Evolutionary conservation across 2,113 vertebrate genomes (phyloP).

Genomic region (Anseranas semipalmata): DNA sequence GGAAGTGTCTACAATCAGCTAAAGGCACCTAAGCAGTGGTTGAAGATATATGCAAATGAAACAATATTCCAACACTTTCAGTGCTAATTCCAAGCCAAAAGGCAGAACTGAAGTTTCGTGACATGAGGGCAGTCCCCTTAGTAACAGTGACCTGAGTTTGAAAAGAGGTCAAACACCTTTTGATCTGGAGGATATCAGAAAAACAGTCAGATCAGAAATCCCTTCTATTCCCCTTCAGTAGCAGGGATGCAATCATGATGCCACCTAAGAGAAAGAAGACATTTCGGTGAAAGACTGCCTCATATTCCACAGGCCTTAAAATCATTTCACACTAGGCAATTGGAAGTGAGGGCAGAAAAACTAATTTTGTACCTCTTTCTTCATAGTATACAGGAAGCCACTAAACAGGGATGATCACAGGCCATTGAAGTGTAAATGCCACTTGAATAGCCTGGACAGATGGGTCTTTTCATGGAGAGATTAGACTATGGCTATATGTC

Average conservation of each 20-base stretch:
- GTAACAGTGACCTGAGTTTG: background rate
- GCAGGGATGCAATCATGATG: background rate
- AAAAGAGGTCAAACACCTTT: background rate
- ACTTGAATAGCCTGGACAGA: slow-evolving; percentile 16
- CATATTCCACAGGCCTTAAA: background rate
- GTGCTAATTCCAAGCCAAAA: background rate
- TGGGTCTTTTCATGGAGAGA: background rate
- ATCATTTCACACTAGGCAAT: background rate
- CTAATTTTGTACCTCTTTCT: slow-evolving; percentile 2
- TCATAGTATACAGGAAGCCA: background rate
- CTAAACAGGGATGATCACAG: slow-evolving; percentile 1
- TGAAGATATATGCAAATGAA: background rate
- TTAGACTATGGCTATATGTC: background rate
- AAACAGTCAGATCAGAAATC: background rate
- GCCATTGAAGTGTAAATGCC: slow-evolving; percentile 24
- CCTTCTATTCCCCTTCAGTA: background rate
- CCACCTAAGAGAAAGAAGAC: background rate
- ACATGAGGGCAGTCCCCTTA: background rate
- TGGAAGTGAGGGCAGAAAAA: background rate
- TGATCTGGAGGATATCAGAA: background rate
- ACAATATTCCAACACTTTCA: background rate
- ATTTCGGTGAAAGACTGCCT: background rate
- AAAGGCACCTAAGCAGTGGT: background rate
- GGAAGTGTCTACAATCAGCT: background rate
- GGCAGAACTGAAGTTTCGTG: background rate